phyloP scores from a whole-genome alignment of 1,140 invertebrate genomes.

The Aphis gossypii region DNA sequence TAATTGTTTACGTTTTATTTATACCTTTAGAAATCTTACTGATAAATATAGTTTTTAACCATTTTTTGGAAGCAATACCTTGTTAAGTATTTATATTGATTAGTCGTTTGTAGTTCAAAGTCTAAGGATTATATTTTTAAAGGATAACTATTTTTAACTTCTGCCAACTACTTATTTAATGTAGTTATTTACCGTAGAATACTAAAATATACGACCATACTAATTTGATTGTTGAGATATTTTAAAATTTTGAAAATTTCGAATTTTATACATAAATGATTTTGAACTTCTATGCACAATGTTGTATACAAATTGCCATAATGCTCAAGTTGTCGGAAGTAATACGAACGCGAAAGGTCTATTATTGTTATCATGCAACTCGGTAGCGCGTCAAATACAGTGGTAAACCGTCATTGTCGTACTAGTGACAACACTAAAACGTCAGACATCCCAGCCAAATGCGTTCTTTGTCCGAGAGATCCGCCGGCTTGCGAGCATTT shows the following conservation, averaged over 20 bases:
- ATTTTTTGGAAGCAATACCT: background rate
- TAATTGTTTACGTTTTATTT: background rate
- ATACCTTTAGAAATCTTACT: background rate
- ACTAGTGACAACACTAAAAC: background rate
- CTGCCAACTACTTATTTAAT: background rate
- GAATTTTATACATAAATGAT: background rate
- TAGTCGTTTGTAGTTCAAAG: background rate
- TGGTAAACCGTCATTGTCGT: background rate
- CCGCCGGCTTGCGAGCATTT: background rate
- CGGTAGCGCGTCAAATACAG: background rate
- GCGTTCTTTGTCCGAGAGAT: background rate
- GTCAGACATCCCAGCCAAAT: background rate
- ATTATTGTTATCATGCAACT: background rate
- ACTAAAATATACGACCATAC: background rate
- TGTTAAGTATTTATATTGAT: background rate
- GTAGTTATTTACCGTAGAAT: background rate
- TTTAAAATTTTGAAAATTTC: background rate
- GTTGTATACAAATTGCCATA: background rate
- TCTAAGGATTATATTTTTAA: background rate
- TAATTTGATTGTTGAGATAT: background rate
- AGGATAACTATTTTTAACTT: background rate
- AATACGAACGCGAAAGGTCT: background rate
- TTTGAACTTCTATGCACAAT: background rate
- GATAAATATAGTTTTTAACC: background rate
- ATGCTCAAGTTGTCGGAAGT: background rate